Evolutionary conservation across 1,140 invertebrate genomes (phyloP), one percentile per base, ranked within the genome.

Genomic region (Drosophila pruinosa): DNA sequence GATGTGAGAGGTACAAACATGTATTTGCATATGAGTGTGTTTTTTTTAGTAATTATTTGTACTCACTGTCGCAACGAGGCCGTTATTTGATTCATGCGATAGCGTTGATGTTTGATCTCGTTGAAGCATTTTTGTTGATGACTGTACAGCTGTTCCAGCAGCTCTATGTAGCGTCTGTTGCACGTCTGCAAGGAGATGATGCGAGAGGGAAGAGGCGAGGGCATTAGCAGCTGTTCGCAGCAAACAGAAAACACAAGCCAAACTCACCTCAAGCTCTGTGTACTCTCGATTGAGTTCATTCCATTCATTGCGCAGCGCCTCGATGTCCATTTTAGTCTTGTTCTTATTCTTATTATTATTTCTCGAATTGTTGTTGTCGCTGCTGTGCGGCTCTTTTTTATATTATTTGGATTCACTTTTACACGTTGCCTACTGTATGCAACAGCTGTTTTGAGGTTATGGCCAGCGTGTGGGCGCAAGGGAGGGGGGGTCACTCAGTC

Each of bases 101-200:
- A 98, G 65, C 95, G 94, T 91, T 98, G 97, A 92, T 99, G 97
- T 65, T 94, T 94, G 68, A 98, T 94, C 86, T 96, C 96, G 90
- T 96, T 96, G 41, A 96, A 92, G 92, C 97, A 98, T 95, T 97
- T 96, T 90, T 95, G 94, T 92, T 99, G 97, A 10, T 97, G 92
- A 75, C 95, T 94, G 28, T 94, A 93, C 34, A 98, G 92, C 92
- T 97, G 95, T 81, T 97, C 96, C 65, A 98, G 92, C 92, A 97
- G 96, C 50, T 94, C 93, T 34, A 95, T 92, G 93, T 98, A 98
- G 48, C 95, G 94, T 86, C 96, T 96, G 91, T 97, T 70, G 94
- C 89, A 72, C 92, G 92, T 96, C 97, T 91, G 31, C 4, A 72
- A 68, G 65, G 12, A 34, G 41, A 2, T 8, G 10, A 28, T 24